Evolutionary conservation across 2,113 vertebrate genomes (phyloP).

Genomic region (Balaeniceps rex): DNA sequence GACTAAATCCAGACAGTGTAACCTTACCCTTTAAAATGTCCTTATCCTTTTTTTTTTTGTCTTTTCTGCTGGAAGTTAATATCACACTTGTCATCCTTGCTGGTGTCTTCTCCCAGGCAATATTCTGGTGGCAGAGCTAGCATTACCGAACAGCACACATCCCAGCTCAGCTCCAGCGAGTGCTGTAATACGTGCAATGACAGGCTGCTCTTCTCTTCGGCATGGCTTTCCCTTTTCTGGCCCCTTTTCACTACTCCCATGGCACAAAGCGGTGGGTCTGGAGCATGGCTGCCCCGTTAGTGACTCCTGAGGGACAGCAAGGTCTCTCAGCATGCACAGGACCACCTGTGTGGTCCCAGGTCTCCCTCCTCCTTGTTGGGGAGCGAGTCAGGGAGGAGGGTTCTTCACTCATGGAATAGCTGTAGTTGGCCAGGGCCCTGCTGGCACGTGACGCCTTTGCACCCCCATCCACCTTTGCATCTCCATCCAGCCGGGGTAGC

Average conservation of each 20-base stretch:
- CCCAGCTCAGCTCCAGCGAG: neutral
- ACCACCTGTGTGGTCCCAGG: accelerated
- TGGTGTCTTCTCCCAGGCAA: neutral
- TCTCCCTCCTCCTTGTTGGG: neutral
- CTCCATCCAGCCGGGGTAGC: accelerated
- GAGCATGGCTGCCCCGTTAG: neutral
- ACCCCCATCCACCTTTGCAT: neutral
- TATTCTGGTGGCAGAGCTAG: neutral
- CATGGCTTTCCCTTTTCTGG: neutral
- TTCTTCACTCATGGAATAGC: accelerated
- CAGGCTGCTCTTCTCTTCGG: neutral
- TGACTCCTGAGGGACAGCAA: neutral
- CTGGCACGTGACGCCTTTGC: neutral
- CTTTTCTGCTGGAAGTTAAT: neutral
- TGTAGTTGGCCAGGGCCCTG: neutral
- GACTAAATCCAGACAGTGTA: neutral
- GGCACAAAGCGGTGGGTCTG: accelerated
- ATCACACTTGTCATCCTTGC: neutral
- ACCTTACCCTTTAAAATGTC: neutral
- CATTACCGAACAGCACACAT: accelerated
- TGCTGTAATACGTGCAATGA: accelerated
- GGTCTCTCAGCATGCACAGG: neutral
- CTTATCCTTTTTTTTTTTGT: too few species aligned
- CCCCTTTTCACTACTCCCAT: neutral
- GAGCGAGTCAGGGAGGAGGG: neutral